Evolutionary conservation across 2,888 invertebrate genomes (phyloP), one percentile per base, ranked within the genome.

Genomic region (Hypercompe scribonia): DNA sequence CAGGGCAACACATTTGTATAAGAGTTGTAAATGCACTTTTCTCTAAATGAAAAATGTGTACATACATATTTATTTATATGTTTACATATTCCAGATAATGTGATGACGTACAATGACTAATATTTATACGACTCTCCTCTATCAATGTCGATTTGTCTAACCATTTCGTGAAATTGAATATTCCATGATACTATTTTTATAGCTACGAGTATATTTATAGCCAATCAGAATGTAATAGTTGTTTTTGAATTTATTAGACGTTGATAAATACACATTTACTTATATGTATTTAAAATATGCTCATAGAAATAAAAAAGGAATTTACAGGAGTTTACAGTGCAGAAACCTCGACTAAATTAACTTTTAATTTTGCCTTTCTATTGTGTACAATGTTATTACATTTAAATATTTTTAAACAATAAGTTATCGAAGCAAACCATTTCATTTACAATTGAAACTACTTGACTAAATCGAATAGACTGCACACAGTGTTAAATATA

Each of bases 1-100:
- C 88, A 94, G 93, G 93, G 86, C 77, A 81, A 74, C 91, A 94
- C 85, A 83, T 87, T 77, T 74, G 46, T 69, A 78, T 69, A 87
- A 86, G 88, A 89, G 87, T 68, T 89, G 73, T 80, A 74, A 82
- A 84, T 91, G 89, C 91, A 91, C 87, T 88, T 87, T 86, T 86
- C 81, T 75, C 72, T 79, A 69, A 70, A 65, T 39, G 46, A 42
- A 63, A 71, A 68, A 42, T 68, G 77, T 68, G 69, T 75, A 66
- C 31, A 58, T 58, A 15, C 15, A 58, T 58, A 58, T 61, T 15
- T 61, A 18, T 39, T 21, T 28, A 70, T 46, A 33, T 64, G 63
- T 61, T 69, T 61, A 42, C n/a, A 64, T 63, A 24, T 68, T 54
- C 7, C 3, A 11, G 34, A 31, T 50, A 34, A 31, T 54, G 34